These are phyloP conservation scores for Parnassius orleans DNA, from an alignment of 2,888 invertebrate species.

Conservation along the genomic window DNA sequence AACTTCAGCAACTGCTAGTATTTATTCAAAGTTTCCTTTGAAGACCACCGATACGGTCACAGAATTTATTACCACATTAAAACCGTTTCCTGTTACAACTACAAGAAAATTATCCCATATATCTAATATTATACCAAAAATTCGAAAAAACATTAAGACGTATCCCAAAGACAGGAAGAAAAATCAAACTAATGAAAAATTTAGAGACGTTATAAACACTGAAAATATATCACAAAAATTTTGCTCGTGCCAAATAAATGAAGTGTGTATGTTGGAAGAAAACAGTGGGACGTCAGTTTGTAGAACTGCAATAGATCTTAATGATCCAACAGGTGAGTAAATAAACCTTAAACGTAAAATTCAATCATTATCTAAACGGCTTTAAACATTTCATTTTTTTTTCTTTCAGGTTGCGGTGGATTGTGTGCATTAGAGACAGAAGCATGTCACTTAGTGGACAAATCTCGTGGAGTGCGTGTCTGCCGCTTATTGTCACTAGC, in stretches of 20 bases:
- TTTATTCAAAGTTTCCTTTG: conserved; percentile 44
- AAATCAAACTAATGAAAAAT: conserved; percentile 45
- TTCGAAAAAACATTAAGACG: conserved; percentile 70
- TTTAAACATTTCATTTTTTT: background rate
- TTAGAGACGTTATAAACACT: conserved; percentile 57
- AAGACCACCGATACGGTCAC: conserved; percentile 36
- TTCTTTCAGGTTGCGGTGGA: conserved; percentile 82
- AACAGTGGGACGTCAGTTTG: conserved; percentile 82
- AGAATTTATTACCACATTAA: conserved; percentile 45
- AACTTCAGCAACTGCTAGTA: conserved; percentile 52
- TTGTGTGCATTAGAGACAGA: conserved; percentile 83
- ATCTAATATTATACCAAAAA: conserved; percentile 59
- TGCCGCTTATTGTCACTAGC: conserved; percentile 81
- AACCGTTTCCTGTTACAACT: conserved; percentile 37
- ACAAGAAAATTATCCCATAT: conserved; percentile 49
- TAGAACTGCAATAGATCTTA: conserved; percentile 69
- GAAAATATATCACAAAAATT: conserved; percentile 65
- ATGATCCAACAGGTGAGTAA: conserved; percentile 81
- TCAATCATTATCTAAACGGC: background rate
- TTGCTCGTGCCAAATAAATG: conserved; percentile 77
- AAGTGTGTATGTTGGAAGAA: conserved; percentile 84
- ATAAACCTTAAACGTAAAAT: background rate
- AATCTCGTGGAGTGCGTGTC: conserved; percentile 71
- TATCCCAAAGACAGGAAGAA: conserved; percentile 58
- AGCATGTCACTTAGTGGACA: conserved; percentile 83